A percentile compares a stretch with the other conserved stretches of the same genome.
These are phyloP conservation scores for Gobius niger DNA, from an alignment of 2,113 vertebrate genomes.

Conservation along the genomic window DNA sequence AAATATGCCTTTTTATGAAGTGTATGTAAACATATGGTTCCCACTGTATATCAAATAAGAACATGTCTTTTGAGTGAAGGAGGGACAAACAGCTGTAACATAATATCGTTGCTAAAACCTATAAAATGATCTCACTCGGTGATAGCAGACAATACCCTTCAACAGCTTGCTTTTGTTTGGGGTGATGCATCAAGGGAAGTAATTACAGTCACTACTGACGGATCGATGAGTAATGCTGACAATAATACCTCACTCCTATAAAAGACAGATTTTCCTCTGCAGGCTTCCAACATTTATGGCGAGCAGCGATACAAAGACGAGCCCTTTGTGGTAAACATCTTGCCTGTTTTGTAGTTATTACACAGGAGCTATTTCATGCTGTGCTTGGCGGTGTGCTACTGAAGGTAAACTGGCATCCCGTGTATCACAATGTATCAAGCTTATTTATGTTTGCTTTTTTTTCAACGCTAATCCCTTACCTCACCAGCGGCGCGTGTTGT, in stretches of 20 bases:
- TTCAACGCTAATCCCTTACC: slow-evolving; percentile 24
- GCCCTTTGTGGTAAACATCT: slow-evolving; percentile 26
- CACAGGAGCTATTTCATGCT: slow-evolving; percentile 23
- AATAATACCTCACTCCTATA: slow-evolving; percentile 57
- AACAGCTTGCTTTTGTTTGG: slow-evolving; percentile 50
- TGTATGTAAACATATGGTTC: too few species aligned
- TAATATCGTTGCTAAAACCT: slow-evolving; percentile 24
- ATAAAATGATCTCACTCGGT: slow-evolving; percentile 61
- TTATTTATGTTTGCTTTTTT: slow-evolving; percentile 35
- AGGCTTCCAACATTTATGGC: slow-evolving; percentile 35
- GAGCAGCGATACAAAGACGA: slow-evolving; percentile 19
- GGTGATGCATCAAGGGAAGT: slow-evolving; percentile 62
- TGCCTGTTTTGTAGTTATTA: slow-evolving; percentile 17
- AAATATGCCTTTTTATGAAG: too few species aligned
- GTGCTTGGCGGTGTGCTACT: slow-evolving; percentile 17
- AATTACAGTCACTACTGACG: slow-evolving; percentile 67
- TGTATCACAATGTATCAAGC: slow-evolving; percentile 15
- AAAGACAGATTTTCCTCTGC: slow-evolving; percentile 55
- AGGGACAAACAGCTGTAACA: slow-evolving; percentile 22
- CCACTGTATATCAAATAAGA: slow-evolving; percentile 8
- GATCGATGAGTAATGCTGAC: slow-evolving; percentile 67
- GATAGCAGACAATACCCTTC: slow-evolving; percentile 57
- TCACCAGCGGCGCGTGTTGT: slow-evolving; percentile 25
- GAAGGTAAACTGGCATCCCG: slow-evolving; percentile 59
- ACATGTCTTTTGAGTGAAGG: slow-evolving; percentile 15